phyloP scores from a whole-genome alignment of 2,888 invertebrate genomes.

The Microctonus aethiopoides region DNA sequence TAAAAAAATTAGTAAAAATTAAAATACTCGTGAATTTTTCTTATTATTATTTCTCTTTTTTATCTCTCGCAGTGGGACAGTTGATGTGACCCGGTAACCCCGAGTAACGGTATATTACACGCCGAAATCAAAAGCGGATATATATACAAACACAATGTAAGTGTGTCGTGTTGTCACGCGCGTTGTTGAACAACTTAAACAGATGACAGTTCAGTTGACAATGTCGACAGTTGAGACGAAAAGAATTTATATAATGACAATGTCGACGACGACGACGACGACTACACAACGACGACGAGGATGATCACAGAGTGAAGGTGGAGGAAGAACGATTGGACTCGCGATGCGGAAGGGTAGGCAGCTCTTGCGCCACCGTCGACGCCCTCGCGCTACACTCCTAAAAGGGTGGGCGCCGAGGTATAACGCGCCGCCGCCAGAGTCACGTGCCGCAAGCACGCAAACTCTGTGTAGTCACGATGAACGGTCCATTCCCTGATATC shows the following conservation, averaged over 20 bases:
- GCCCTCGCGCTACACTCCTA: slow-evolving; percentile 39
- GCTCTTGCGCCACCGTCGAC: slow-evolving; percentile 38
- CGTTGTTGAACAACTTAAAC: not conserved
- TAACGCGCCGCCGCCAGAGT: slow-evolving; percentile 44
- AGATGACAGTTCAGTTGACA: not conserved
- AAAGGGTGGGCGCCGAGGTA: slow-evolving; percentile 22
- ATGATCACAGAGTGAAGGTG: slow-evolving; percentile 20
- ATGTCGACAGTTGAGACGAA: slow-evolving; percentile 6
- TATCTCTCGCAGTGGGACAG: slow-evolving; percentile 1
- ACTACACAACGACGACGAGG: slow-evolving; percentile 16
- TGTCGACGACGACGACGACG: slow-evolving; percentile 17
- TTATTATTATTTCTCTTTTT: not conserved
- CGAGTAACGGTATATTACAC: slow-evolving; percentile 4
- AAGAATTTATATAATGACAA: not conserved
- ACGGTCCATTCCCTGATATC: slow-evolving; percentile 38
- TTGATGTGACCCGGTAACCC: slow-evolving; percentile 32
- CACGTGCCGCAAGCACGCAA: slow-evolving; percentile 45
- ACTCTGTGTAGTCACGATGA: slow-evolving; percentile 36
- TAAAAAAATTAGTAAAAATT: not conserved
- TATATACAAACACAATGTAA: not conserved
- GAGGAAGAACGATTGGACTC: slow-evolving; percentile 28
- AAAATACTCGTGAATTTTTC: not conserved
- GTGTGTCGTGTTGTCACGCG: not conserved
- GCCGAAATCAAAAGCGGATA: not conserved
- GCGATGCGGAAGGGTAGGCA: slow-evolving; percentile 38